A percentile compares a stretch with the other conserved stretches of the same genome.
These are phyloP conservation scores for Nettapus auritus DNA, from an alignment of 2,113 vertebrate genomes.

Conservation along the genomic window DNA sequence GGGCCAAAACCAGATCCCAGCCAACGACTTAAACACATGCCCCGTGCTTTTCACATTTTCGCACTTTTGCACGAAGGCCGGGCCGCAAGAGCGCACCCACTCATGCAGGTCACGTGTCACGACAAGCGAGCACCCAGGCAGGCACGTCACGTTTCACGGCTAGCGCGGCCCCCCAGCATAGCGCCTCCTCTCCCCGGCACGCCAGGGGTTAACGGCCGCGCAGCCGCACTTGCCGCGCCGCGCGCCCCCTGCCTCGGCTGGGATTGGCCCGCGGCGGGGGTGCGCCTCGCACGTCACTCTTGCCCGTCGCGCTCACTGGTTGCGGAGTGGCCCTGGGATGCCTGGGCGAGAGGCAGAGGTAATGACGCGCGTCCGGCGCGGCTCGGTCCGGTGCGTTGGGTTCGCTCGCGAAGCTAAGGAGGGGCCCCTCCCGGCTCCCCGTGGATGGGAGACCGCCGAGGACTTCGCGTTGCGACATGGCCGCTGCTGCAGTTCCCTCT, in stretches of 20 bases:
- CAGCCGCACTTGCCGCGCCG: fast-evolving
- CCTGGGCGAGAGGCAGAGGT: not conserved
- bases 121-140: no score
- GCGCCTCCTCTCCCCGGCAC: not conserved
- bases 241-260: not conserved
- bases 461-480: not conserved
- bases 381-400: fast-evolving
- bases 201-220: fast-evolving
- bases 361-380: not conserved
- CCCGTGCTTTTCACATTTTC: no score
- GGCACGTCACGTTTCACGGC: no score
- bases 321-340: not conserved
- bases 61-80: no score
- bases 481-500: not conserved
- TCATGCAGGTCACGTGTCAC: no score
- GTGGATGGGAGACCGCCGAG: not conserved
- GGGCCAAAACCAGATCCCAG: no score
- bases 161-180: no score
- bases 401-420: not conserved
- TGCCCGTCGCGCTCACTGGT: not conserved
- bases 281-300: fast-evolving
- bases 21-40: no score
- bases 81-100: no score
- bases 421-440: not conserved
- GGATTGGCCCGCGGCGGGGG: not conserved